Conservation (phyloP, 1,140 invertebrate genomes). For the Aethina tumida region DNA sequence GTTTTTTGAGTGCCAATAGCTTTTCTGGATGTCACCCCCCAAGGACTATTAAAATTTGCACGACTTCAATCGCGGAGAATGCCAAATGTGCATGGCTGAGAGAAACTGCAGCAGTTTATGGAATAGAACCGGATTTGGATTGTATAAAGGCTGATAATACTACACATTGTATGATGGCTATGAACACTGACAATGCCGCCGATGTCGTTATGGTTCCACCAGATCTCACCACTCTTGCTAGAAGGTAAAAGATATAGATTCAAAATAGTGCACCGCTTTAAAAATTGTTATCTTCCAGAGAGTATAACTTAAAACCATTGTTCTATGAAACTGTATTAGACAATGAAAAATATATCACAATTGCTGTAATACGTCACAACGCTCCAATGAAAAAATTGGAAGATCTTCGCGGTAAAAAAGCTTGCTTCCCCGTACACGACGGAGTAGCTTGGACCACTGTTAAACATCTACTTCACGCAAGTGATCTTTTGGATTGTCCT, state of each 20-base stretch:
- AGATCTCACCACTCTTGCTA: constrained; percentile 46
- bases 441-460: constrained; percentile 56
- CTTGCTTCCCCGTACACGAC: constrained; percentile 58
- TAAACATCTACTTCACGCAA: constrained; percentile 43
- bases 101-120: constrained; percentile 56
- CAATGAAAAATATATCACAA: constrained; percentile 50
- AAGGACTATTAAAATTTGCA: constrained; percentile 48
- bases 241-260: constrained; percentile 31
- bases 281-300: constrained; percentile 35
- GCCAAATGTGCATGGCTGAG: constrained; percentile 66
- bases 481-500: constrained; percentile 38
- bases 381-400: constrained; percentile 45
- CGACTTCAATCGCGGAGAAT: constrained; percentile 51
- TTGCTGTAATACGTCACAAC: constrained; percentile 57
- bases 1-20: constrained; percentile 45
- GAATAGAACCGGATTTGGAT: constrained; percentile 60
- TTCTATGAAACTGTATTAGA: constrained; percentile 53
- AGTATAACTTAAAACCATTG: constrained; percentile 50
- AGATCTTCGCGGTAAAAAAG: constrained; percentile 54
- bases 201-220: constrained; percentile 55
- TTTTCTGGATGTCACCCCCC: constrained; percentile 53
- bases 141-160: constrained; percentile 46
- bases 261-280: constrained; percentile 5
- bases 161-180: constrained; percentile 53
- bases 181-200: constrained; percentile 42